Evolutionary conservation across 2,797 vertebrate genomes (phyloP).

Genomic region (Artibeus jamaicensis): DNA sequence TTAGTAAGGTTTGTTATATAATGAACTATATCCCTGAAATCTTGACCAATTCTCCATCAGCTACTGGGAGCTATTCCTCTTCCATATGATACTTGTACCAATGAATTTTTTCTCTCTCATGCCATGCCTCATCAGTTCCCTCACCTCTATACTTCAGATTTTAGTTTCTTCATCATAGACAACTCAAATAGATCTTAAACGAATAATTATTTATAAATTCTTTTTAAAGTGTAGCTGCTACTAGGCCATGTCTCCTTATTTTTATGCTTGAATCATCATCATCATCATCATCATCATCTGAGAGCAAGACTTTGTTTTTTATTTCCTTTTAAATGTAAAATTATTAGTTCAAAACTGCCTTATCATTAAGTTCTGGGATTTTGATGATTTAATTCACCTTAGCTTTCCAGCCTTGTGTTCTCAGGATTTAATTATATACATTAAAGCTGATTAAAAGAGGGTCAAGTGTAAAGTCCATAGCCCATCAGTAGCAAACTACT

Average conservation of each 20-base stretch:
- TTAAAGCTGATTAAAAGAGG: background rate
- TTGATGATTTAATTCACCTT: background rate
- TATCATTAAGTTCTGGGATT: background rate
- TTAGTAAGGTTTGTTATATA: background rate
- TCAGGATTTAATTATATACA: background rate
- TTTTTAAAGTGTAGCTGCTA: background rate
- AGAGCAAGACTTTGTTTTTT: background rate
- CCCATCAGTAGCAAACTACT: background rate
- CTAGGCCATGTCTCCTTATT: background rate
- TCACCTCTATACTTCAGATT: background rate
- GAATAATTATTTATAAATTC: background rate
- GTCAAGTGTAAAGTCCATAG: background rate
- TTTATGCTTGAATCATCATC: background rate
- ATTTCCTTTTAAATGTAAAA: conserved; percentile 4
- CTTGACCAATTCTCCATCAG: background rate
- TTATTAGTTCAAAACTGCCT: background rate
- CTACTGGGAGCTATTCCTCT: background rate
- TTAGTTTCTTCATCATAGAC: background rate
- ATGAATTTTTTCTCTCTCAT: background rate
- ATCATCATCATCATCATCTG: background rate
- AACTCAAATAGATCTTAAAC: background rate
- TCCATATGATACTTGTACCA: background rate
- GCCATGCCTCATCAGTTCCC: background rate
- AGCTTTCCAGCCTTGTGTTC: background rate
- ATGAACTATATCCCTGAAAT: background rate